Conservation (phyloP, 1,140 invertebrate genomes). For the Saccostrea echinata region DNA sequence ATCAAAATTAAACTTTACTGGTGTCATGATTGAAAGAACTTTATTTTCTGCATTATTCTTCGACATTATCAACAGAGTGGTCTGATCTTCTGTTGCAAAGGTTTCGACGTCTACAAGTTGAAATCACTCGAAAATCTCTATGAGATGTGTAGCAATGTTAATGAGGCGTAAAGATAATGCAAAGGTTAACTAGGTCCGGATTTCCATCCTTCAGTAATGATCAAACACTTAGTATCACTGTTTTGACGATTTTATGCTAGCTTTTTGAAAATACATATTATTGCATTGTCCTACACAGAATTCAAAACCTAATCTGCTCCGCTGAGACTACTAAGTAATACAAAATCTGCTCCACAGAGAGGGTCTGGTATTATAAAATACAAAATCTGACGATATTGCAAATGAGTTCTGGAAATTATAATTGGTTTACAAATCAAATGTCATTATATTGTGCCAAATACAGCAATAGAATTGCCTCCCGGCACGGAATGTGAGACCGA, state of each 20-base stretch:
- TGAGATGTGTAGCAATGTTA: neutral
- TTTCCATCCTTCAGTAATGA: neutral
- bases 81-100: neutral
- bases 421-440: slow-evolving; percentile 37
- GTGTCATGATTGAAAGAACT: too few relatives aligned
- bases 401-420: slow-evolving; percentile 32
- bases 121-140: neutral
- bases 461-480: neutral
- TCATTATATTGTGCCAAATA: slow-evolving; percentile 21
- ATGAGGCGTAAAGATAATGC: neutral
- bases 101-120: neutral
- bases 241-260: neutral
- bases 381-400: slow-evolving; percentile 29
- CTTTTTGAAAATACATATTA: neutral
- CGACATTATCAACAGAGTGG: neutral
- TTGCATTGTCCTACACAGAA: neutral
- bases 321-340: neutral
- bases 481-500: neutral
- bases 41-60: too few relatives aligned
- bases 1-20: too few relatives aligned
- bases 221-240: neutral
- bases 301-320: neutral
- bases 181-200: neutral
- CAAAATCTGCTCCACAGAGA: neutral
- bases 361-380: slow-evolving; percentile 5